A percentile compares a stretch with the other conserved stretches of the same genome.
Conservation (phyloP, 2,888 invertebrate genomes). For the Hyles lineata region DNA sequence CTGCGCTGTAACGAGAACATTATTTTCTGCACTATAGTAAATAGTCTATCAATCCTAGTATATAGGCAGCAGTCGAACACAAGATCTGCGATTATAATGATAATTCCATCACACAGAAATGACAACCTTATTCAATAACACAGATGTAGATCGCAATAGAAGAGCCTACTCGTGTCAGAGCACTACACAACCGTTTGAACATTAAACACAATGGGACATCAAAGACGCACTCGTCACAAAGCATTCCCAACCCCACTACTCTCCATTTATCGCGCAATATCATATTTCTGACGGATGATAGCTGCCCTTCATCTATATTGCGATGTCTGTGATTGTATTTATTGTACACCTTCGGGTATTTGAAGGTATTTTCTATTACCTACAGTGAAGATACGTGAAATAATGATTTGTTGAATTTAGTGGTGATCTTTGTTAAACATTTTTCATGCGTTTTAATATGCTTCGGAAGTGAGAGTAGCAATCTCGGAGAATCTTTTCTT, state of each 20-base stretch:
- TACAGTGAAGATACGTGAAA: too few relatives aligned
- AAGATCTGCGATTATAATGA: too few relatives aligned
- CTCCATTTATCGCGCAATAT: constrained; percentile 16
- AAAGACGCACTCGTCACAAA: constrained; percentile 16
- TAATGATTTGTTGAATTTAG: too few relatives aligned
- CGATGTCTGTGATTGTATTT: not conserved
- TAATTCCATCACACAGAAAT: too few relatives aligned
- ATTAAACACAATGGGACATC: constrained; percentile 12
- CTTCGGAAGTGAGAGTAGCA: too few relatives aligned
- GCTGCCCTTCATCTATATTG: not conserved
- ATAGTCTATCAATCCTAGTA: too few relatives aligned
- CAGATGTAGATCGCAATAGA: not conserved
- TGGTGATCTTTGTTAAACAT: too few relatives aligned
- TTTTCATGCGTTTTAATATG: too few relatives aligned
- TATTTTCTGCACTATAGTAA: too few relatives aligned
- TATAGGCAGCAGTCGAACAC: too few relatives aligned
- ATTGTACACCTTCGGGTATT: not conserved
- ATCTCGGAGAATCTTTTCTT: too few relatives aligned
- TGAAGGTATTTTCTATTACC: not conserved
- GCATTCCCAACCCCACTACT: not conserved
- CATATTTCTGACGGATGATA: constrained; percentile 14
- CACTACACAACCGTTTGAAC: constrained; percentile 1
- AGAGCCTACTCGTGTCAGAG: not conserved
- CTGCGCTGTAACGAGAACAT: too few relatives aligned
- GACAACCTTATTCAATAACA: not conserved